These are phyloP conservation scores for Burhinus bistriatus DNA, from an alignment of 2,113 vertebrate species.

Conservation along the genomic window DNA sequence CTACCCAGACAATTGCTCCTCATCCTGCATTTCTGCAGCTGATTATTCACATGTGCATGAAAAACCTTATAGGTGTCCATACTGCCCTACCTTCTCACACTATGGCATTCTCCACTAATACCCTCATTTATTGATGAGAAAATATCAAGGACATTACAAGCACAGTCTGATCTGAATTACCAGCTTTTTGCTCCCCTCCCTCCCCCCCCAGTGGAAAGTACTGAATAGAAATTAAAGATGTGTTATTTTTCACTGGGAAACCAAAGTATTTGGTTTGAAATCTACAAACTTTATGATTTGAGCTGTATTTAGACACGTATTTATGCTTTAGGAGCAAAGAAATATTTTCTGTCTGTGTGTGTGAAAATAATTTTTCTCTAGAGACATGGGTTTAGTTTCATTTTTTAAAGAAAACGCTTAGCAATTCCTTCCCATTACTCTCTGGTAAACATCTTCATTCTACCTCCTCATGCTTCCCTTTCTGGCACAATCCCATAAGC, in stretches of 20 bases:
- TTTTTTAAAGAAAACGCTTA: background rate
- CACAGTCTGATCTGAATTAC: background rate
- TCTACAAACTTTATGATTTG: background rate
- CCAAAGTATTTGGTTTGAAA: background rate
- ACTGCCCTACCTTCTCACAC: background rate
- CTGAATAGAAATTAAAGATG: background rate
- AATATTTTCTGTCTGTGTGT: background rate
- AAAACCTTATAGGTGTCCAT: background rate
- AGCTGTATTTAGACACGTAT: background rate
- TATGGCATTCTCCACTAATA: background rate
- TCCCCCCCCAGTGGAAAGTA: background rate
- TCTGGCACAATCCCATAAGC: background rate
- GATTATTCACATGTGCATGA: background rate
- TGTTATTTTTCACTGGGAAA: background rate
- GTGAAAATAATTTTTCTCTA: background rate
- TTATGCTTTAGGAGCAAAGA: background rate
- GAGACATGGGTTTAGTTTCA: background rate
- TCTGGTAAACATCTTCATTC: background rate
- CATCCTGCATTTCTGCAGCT: background rate
- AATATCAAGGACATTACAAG: background rate
- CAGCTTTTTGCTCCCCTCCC: too few relatives aligned
- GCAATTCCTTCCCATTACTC: background rate
- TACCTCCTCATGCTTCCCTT: background rate
- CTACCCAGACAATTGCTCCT: background rate
- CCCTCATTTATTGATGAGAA: background rate